A percentile compares a stretch with the other conserved stretches of the same genome.
Evolutionary conservation across 2,113 vertebrate genomes (phyloP).

Genomic region (Natator depressus): DNA sequence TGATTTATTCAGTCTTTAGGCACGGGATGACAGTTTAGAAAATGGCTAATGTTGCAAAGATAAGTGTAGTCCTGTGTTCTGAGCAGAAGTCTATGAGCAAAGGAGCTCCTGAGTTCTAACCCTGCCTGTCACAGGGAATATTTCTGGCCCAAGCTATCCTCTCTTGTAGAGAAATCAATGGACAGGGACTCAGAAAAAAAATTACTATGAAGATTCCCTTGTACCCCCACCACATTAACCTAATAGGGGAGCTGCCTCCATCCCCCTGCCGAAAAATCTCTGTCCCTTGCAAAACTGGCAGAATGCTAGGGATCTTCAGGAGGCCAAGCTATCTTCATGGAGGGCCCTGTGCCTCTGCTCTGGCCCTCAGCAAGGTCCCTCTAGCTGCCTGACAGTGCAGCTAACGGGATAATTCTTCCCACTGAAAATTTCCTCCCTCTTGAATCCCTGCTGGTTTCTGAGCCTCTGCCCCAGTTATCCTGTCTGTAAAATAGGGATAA

Average conservation of each 20-base stretch:
- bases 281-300: background rate
- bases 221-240: background rate
- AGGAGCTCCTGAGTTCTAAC: background rate
- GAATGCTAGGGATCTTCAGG: background rate
- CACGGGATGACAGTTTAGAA: background rate
- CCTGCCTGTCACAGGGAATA: background rate
- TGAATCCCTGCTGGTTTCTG: background rate
- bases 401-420: background rate
- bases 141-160: background rate
- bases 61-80: background rate
- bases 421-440: background rate
- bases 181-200: background rate
- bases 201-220: background rate
- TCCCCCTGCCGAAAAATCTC: background rate
- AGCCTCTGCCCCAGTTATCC: fast-evolving
- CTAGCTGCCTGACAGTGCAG: background rate
- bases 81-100: background rate
- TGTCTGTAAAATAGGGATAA: background rate
- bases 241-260: background rate
- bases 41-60: background rate
- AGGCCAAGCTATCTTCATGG: background rate
- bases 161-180: background rate
- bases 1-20: background rate
- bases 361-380: background rate
- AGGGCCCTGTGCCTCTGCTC: background rate